These are phyloP conservation scores for Pteromalus puparum DNA, from an alignment of 1,140 invertebrate species.

Conservation along the genomic window DNA sequence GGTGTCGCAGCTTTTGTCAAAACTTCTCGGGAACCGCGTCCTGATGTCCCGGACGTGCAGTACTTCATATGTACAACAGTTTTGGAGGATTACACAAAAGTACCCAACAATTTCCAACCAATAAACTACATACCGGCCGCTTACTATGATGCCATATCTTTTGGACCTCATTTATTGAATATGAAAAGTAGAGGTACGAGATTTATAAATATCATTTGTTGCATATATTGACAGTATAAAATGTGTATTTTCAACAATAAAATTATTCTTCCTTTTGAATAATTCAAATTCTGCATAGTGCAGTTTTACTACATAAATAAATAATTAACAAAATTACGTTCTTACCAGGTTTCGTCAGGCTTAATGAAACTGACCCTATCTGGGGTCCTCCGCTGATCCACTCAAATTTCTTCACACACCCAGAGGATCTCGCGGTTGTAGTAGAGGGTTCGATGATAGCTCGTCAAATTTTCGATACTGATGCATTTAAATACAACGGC, in stretches of 20 bases:
- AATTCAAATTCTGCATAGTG: neutral
- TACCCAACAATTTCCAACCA: no score
- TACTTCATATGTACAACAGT: neutral
- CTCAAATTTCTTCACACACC: slow-evolving; percentile 91
- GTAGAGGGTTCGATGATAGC: slow-evolving; percentile 90
- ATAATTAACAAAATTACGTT: neutral
- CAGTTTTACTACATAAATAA: neutral
- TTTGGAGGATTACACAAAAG: neutral
- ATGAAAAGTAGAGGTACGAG: no score
- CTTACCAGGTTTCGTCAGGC: slow-evolving; percentile 71
- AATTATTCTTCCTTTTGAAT: neutral
- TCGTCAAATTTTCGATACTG: slow-evolving; percentile 85
- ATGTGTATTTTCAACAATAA: neutral
- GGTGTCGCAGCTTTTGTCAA: neutral
- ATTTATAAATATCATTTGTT: no score
- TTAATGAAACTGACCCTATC: slow-evolving; percentile 85
- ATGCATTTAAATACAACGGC: slow-evolving; percentile 86
- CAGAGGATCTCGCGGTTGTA: slow-evolving; percentile 84
- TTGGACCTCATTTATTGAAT: no score
- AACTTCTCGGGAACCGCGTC: neutral
- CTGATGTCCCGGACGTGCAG: neutral
- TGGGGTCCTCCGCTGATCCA: slow-evolving; percentile 88
- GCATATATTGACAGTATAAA: no score
- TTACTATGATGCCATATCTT: no score
- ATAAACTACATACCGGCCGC: no score